phyloP scores from a whole-genome alignment of 2,113 vertebrate species.

The Psilopogon haemacephalus region DNA sequence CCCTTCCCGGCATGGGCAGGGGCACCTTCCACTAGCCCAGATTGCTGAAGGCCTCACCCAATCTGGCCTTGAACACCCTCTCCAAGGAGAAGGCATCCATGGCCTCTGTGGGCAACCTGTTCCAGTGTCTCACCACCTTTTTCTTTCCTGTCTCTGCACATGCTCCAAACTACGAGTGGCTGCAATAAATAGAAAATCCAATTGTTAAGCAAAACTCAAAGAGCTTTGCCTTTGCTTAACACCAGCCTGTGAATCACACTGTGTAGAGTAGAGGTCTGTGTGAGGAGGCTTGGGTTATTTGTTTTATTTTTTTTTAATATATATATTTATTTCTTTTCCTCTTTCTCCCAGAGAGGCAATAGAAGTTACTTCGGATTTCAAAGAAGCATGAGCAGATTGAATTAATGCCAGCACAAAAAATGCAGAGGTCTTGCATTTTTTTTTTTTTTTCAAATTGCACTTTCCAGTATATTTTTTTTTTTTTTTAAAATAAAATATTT shows the following conservation, averaged over 20 bases:
- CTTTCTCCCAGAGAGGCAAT: not conserved
- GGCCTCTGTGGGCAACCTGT: no score
- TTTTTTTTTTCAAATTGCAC: slow-evolving; percentile 73
- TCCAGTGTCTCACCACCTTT: no score
- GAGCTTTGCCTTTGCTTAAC: not conserved
- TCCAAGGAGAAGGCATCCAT: no score
- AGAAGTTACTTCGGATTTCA: slow-evolving; percentile 17
- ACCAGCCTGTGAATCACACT: slow-evolving; percentile 12
- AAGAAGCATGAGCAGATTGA: slow-evolving; percentile 3
- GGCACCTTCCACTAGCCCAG: no score
- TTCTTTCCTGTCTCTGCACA: not conserved
- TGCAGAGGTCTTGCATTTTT: slow-evolving; percentile 67
- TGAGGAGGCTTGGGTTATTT: not conserved
- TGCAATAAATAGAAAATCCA: slow-evolving; percentile 60
- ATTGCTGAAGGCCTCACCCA: no score
- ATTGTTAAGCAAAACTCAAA: slow-evolving; percentile 55
- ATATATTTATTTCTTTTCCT: no score
- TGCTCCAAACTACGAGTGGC: not conserved
- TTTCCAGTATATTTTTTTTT: slow-evolving; percentile 79
- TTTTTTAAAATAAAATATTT: slow-evolving; percentile 72
- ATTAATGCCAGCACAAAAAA: slow-evolving; percentile 68
- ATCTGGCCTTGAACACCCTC: no score
- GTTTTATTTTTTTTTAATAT: not conserved
- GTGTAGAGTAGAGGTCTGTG: not conserved
- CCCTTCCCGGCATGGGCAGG: no score